A percentile compares a stretch with the other conserved stretches of the same genome.
These are phyloP conservation scores for Aleiodes testaceus DNA, from an alignment of 2,888 invertebrate species.

Conservation along the genomic window DNA sequence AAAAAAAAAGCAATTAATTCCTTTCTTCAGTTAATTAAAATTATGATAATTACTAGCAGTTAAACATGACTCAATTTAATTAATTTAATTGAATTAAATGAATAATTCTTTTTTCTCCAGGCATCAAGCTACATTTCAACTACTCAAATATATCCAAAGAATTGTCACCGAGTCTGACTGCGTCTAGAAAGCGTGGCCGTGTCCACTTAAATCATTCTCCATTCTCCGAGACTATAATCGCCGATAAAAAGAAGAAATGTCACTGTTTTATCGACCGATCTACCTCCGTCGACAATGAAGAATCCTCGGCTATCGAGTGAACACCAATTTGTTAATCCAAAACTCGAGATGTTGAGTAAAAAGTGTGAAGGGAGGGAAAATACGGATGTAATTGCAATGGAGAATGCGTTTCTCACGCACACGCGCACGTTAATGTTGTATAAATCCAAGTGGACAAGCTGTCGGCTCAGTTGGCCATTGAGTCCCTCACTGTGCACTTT, in stretches of 20 bases:
- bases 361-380: not conserved
- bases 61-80: too few species aligned
- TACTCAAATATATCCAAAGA: not conserved
- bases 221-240: not conserved
- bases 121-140: not conserved
- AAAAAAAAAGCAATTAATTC: not conserved
- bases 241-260: not conserved
- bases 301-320: not conserved
- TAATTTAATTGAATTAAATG: too few species aligned
- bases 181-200: conserved; percentile 20
- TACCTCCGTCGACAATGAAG: not conserved
- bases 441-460: conserved; percentile 11
- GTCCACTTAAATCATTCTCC: conserved; percentile 9
- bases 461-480: conserved; percentile 27
- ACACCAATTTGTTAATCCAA: not conserved
- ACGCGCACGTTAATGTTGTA: conserved; percentile 19
- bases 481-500: conserved; percentile 10
- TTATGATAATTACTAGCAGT: too few species aligned
- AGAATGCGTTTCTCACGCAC: conserved; percentile 13
- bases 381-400: conserved; percentile 31
- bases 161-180: conserved; percentile 9
- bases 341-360: not conserved
- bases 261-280: not conserved
- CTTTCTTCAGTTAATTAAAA: not conserved
- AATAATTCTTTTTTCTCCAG: too few species aligned